These are phyloP conservation scores for Styela clava DNA, from an alignment of 23 tunicate genomes.

Conservation along the genomic window DNA sequence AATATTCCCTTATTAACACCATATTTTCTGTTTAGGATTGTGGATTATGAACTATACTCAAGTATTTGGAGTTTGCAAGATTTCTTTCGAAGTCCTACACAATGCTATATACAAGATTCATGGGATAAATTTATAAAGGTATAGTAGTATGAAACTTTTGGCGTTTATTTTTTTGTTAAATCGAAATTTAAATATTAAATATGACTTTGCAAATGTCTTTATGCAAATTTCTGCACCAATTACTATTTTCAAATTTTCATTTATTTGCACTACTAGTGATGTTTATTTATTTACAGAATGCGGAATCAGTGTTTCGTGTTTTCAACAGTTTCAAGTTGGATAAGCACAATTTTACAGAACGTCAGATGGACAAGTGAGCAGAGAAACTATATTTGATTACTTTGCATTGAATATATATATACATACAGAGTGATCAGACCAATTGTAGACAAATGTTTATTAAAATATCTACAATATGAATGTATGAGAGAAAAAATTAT, in stretches of 20 bases:
- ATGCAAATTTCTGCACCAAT: too few relatives aligned
- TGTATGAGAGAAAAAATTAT: too few relatives aligned
- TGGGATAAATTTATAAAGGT: constrained; percentile 78
- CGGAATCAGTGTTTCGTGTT: constrained; percentile 64
- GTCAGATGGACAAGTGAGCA: neutral
- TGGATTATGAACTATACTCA: constrained; percentile 73
- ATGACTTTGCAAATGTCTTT: neutral
- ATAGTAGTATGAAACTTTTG: neutral
- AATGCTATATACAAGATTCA: constrained; percentile 76
- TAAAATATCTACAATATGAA: too few relatives aligned
- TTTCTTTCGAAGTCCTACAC: constrained; percentile 84
- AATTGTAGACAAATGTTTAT: too few relatives aligned
- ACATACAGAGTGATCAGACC: too few relatives aligned
- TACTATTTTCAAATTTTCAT: too few relatives aligned
- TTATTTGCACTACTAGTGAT: too few relatives aligned
- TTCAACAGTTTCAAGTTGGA: constrained; percentile 90
- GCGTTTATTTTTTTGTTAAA: neutral
- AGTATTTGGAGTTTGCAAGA: constrained; percentile 96
- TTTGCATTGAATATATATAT: too few relatives aligned
- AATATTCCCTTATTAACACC: neutral
- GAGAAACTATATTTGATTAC: too few relatives aligned
- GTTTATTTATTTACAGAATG: constrained; percentile 69
- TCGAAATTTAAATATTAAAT: too few relatives aligned
- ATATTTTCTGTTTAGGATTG: constrained; percentile 17
- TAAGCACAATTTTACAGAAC: constrained; percentile 19